Evolutionary conservation across 2,888 invertebrate species (phyloP).

Genomic region (Ennomos fuscantarius): DNA sequence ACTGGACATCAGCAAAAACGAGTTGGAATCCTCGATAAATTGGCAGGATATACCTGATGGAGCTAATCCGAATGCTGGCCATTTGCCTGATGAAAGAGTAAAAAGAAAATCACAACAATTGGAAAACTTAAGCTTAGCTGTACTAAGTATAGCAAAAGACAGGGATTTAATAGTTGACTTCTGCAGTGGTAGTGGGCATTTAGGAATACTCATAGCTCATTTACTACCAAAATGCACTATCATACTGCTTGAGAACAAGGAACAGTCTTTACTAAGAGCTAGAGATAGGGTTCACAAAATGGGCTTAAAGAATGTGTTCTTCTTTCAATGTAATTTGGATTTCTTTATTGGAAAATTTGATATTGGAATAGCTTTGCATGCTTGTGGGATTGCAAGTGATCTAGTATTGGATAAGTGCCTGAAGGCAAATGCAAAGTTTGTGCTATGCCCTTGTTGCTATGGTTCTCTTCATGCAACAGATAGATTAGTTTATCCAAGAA

Average conservation of each 20-base stretch:
- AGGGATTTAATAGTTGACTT: slow-evolving; percentile 94
- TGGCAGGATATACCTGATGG: slow-evolving; percentile 90
- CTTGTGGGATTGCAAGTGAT: slow-evolving; percentile 98
- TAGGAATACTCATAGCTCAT: slow-evolving; percentile 94
- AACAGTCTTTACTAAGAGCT: slow-evolving; percentile 92
- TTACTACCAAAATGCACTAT: slow-evolving; percentile 91
- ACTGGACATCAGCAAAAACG: slow-evolving; percentile 62
- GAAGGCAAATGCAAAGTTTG: slow-evolving; percentile 90
- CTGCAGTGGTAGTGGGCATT: slow-evolving; percentile 97
- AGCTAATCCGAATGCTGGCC: slow-evolving; percentile 91
- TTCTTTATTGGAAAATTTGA: slow-evolving; percentile 93
- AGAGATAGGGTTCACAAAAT: slow-evolving; percentile 88
- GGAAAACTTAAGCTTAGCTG: slow-evolving; percentile 92
- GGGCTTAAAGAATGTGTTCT: slow-evolving; percentile 89
- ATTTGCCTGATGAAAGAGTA: slow-evolving; percentile 90
- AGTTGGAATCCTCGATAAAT: slow-evolving; percentile 70
- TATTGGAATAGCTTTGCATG: slow-evolving; percentile 95
- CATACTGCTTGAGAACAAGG: slow-evolving; percentile 96
- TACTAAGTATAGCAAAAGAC: slow-evolving; percentile 87
- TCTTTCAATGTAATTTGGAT: slow-evolving; percentile 96
- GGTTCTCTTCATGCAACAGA: slow-evolving; percentile 94
- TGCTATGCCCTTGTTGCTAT: slow-evolving; percentile 97
- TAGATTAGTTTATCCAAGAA: slow-evolving; percentile 92
- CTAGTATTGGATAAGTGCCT: slow-evolving; percentile 94
- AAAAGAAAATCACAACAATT: slow-evolving; percentile 94